phyloP scores from a whole-genome alignment of 2,797 vertebrate species.

The Euphonia xanthogaster region DNA sequence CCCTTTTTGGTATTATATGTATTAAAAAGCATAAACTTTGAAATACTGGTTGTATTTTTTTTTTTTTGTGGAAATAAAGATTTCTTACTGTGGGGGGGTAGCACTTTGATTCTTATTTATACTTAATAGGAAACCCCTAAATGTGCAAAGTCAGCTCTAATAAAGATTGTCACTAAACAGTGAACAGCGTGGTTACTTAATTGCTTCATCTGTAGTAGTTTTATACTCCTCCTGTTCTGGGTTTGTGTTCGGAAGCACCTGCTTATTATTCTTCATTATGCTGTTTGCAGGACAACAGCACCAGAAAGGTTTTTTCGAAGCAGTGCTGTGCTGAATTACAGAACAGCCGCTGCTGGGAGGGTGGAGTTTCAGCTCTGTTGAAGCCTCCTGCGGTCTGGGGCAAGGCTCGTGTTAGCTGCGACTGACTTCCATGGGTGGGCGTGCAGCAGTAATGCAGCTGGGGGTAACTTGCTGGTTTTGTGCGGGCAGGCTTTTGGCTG shows the following conservation, averaged over 20 bases:
- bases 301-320: background rate
- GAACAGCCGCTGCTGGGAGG: background rate
- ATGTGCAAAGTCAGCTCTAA: background rate
- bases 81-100: conserved; percentile 5
- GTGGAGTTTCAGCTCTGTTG: background rate
- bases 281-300: background rate
- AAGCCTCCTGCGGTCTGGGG: rapidly evolving
- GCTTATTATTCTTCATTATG: background rate
- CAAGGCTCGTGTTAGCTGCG: background rate
- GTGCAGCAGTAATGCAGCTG: background rate
- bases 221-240: background rate
- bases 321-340: background rate
- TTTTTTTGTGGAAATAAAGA: conserved; percentile 9
- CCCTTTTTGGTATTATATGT: background rate
- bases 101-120: background rate
- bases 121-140: background rate
- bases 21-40: conserved; percentile 6
- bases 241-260: conserved; percentile 2
- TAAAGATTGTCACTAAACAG: conserved; percentile 10
- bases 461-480: background rate
- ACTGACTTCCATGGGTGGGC: rapidly evolving
- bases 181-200: background rate
- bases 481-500: background rate
- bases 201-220: background rate
- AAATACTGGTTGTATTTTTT: background rate